Conservation (phyloP, 1,140 invertebrate genomes). For the Cepaea nemoralis region DNA sequence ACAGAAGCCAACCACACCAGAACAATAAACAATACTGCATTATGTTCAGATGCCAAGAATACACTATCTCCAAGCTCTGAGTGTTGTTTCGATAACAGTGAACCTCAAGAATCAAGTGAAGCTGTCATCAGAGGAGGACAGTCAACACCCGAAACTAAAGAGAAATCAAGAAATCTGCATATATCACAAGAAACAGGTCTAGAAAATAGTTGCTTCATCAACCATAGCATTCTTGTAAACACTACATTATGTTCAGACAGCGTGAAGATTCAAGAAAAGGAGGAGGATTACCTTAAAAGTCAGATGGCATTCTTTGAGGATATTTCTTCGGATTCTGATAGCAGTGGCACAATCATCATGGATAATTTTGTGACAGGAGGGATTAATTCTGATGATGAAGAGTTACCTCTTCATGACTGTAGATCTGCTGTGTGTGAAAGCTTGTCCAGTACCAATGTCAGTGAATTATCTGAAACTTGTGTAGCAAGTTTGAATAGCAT, state of each 20-base stretch:
- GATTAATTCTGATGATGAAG: not conserved
- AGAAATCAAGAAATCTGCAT: not conserved
- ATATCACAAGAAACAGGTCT: not conserved
- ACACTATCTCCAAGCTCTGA: not conserved
- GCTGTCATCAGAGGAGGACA: not conserved
- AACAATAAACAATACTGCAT: not conserved
- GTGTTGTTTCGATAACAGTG: not conserved
- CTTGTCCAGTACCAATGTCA: not conserved
- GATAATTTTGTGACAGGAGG: not conserved
- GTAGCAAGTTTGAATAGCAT: not conserved
- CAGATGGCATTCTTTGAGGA: conserved; percentile 42
- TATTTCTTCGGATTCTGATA: conserved; percentile 37
- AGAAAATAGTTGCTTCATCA: not conserved
- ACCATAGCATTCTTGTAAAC: not conserved
- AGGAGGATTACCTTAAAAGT: conserved; percentile 28
- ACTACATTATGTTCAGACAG: not conserved
- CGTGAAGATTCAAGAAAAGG: not conserved
- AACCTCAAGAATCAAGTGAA: not conserved
- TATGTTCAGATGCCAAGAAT: not conserved
- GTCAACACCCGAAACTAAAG: not conserved
- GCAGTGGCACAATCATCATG: conserved; percentile 25
- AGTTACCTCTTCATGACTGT: not conserved
- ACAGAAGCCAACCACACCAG: not conserved
- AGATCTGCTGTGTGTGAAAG: too few species aligned
- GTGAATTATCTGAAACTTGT: not conserved